Evolutionary conservation across 2,113 vertebrate species (phyloP).

Genomic region (Aptenodytes patagonicus): DNA sequence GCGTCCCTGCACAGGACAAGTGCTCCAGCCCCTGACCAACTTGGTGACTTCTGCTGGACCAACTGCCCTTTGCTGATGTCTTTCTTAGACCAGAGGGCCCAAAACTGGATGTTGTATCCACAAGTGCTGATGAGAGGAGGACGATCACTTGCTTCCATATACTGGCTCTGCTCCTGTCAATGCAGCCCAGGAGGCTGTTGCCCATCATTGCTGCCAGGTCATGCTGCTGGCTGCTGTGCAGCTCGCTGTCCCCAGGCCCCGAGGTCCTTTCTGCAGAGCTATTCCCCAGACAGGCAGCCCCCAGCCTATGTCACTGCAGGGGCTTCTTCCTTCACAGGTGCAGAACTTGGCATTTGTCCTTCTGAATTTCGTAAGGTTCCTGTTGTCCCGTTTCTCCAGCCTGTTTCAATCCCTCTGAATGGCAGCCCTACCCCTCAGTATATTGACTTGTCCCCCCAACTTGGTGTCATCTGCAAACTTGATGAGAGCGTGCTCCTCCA

Average conservation of each 20-base stretch:
- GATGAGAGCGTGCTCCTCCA: neutral
- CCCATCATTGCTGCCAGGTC: neutral
- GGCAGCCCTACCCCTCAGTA: neutral
- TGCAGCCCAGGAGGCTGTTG: neutral
- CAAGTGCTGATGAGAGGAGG: neutral
- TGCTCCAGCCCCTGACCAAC: neutral
- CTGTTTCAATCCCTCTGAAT: neutral
- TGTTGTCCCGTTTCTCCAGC: neutral
- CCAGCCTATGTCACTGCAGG: neutral
- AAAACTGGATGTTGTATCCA: neutral
- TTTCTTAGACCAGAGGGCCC: neutral
- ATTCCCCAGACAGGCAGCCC: neutral
- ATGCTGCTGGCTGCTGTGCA: neutral
- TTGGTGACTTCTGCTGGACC: neutral
- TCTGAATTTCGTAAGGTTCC: neutral
- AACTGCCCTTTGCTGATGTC: neutral
- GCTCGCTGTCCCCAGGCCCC: neutral
- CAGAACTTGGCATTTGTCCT: neutral
- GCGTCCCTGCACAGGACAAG: neutral
- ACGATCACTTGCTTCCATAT: neutral
- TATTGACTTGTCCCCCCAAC: neutral
- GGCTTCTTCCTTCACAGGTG: neutral
- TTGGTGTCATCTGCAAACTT: neutral
- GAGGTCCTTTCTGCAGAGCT: neutral
- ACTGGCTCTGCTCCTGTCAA: neutral